These are phyloP conservation scores for Uropetala carovei DNA, from an alignment of 2,888 invertebrate genomes.

Conservation along the genomic window DNA sequence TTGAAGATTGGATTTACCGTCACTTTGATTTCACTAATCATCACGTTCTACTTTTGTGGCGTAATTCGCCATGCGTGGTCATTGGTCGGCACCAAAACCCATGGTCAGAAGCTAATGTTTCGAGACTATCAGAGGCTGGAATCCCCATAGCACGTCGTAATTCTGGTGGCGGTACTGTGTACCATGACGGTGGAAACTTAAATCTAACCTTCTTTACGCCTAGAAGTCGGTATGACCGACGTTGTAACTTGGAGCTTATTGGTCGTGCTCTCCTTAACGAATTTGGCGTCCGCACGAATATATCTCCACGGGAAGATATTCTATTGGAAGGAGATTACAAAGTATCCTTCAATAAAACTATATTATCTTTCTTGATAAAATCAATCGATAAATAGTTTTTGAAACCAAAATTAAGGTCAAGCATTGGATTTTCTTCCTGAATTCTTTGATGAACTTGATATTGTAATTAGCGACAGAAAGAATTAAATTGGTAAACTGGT, in stretches of 20 bases:
- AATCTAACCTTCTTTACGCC: constrained; percentile 95
- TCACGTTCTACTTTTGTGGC: constrained; percentile 93
- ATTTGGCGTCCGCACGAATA: constrained; percentile 86
- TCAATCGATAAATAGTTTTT: too few species aligned
- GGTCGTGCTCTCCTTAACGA: constrained; percentile 88
- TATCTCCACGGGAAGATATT: constrained; percentile 92
- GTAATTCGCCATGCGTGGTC: constrained; percentile 95
- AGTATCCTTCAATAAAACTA: constrained; percentile 77
- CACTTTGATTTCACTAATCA: constrained; percentile 90
- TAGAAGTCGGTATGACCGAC: constrained; percentile 88
- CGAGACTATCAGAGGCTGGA: constrained; percentile 80
- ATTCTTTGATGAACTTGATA: too few species aligned
- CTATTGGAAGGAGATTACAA: constrained; percentile 86
- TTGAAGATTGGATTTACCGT: constrained; percentile 97
- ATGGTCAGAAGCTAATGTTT: constrained; percentile 92
- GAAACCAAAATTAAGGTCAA: too few species aligned
- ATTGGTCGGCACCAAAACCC: constrained; percentile 98
- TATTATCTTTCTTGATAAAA: too few species aligned
- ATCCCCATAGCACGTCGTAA: constrained; percentile 91
- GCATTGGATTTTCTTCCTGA: too few species aligned
- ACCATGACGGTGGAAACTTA: constrained; percentile 95
- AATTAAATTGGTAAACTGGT: too few species aligned
- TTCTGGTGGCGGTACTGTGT: constrained; percentile 97
- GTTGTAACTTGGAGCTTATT: constrained; percentile 91
- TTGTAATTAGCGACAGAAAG: too few species aligned